A percentile compares a stretch with the other conserved stretches of the same genome.
phyloP scores from a whole-genome alignment of 2,113 vertebrate species.

The Acanthochromis polyacanthus region DNA sequence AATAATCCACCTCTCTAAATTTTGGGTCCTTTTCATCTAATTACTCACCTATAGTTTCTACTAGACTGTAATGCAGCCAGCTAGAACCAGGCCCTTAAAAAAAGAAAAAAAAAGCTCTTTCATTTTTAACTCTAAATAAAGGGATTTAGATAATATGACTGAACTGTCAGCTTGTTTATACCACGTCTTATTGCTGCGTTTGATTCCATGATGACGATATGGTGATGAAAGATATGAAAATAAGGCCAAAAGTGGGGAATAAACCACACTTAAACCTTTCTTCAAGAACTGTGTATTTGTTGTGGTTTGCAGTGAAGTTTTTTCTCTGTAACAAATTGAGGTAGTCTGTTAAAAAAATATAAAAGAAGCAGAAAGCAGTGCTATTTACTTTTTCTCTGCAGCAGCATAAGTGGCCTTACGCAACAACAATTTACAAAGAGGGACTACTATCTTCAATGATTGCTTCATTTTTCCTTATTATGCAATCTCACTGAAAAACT shows the following conservation, averaged over 20 bases:
- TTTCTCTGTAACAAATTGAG: background rate
- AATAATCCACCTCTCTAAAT: no score
- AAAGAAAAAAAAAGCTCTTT: background rate
- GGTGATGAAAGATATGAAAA: no score
- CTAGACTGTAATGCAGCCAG: no score
- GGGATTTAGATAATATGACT: background rate
- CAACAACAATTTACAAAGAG: background rate
- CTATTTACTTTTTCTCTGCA: slow-evolving; percentile 3
- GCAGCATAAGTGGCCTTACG: slow-evolving; percentile 1
- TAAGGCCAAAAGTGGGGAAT: no score
- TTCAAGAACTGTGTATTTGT: background rate
- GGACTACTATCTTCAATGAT: background rate
- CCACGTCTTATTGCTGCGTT: no score
- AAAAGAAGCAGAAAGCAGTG: background rate
- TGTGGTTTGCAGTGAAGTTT: background rate
- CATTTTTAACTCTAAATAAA: background rate
- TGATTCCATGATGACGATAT: no score
- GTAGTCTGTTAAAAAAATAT: background rate
- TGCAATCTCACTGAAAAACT: background rate
- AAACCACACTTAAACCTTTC: no score
- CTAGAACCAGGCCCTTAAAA: no score
- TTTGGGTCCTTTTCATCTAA: no score
- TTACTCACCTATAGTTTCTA: no score
- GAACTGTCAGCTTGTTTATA: no score
- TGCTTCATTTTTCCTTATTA: background rate